These are phyloP conservation scores for Alligator sinensis DNA, from an alignment of 2,113 vertebrate genomes.

Conservation along the genomic window DNA sequence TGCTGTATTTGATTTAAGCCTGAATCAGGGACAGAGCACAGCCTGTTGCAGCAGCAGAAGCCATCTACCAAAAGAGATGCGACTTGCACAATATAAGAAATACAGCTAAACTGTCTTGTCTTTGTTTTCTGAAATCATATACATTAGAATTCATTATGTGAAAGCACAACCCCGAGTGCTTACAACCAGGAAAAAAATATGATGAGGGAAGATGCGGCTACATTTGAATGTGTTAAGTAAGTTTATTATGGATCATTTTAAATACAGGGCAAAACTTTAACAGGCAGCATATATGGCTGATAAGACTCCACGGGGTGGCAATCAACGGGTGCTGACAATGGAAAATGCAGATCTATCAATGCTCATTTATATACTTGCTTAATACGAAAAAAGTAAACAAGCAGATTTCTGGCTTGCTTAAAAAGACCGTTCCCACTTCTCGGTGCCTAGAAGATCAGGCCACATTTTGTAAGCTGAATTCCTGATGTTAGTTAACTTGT, in stretches of 20 bases:
- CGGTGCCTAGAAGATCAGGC: conserved; percentile 43
- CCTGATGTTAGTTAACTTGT: conserved; percentile 12
- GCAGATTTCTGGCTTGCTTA: conserved; percentile 15
- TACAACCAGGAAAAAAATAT: background rate
- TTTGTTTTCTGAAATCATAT: rapidly evolving
- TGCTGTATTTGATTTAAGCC: background rate
- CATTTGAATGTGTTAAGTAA: conserved; percentile 48
- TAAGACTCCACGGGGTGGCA: conserved; percentile 44
- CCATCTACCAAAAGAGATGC: background rate
- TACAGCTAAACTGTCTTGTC: background rate
- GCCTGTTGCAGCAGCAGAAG: background rate
- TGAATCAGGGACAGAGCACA: rapidly evolving
- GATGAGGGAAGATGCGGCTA: conserved; percentile 20
- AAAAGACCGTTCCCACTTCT: conserved; percentile 9
- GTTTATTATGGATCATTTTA: conserved; percentile 60
- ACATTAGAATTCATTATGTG: background rate
- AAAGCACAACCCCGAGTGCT: background rate
- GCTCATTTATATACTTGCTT: conserved; percentile 50
- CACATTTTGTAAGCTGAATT: conserved; percentile 40
- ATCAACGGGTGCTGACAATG: conserved; percentile 56
- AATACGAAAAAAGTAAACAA: conserved; percentile 51
- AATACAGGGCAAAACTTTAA: conserved; percentile 48
- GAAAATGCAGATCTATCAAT: conserved; percentile 65
- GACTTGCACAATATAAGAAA: background rate
- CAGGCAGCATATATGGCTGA: conserved; percentile 14